A percentile compares a stretch with the other conserved stretches of the same genome.
Conservation (phyloP, 2,113 vertebrate species). For the Puma concolor region DNA sequence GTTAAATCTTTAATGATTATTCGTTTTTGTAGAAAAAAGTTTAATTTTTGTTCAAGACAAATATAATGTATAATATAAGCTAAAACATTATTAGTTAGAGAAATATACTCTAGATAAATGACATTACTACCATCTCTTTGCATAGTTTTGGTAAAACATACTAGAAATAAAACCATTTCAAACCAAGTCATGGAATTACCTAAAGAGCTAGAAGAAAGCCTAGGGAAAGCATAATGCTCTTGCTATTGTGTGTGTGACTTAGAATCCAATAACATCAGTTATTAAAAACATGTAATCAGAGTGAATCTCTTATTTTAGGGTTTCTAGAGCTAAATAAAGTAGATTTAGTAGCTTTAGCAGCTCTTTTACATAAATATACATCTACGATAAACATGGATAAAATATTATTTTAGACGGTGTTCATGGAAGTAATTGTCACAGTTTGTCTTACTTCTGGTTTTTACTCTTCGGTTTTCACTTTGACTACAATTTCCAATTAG, state of each 20-base stretch:
- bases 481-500: constrained; percentile 37
- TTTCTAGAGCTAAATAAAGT: not conserved
- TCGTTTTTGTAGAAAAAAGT: not conserved
- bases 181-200: not conserved
- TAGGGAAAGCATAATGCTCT: not conserved
- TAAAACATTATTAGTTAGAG: not conserved
- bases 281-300: not conserved
- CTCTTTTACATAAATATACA: not conserved
- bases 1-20: not conserved
- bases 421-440: constrained; percentile 17
- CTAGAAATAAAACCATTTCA: constrained; percentile 17
- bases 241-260: not conserved
- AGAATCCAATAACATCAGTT: not conserved
- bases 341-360: not conserved
- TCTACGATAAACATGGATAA: not conserved
- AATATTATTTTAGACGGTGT: constrained; percentile 27
- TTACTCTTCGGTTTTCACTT: not conserved
- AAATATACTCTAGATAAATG: not conserved
- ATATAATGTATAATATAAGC: not conserved
- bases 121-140: not conserved
- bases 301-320: not conserved
- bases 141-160: not conserved
- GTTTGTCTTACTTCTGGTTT: constrained; percentile 48
- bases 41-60: constrained; percentile 49
- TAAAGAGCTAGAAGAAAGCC: not conserved